Percentiles rank a stretch among this genome's conserved stretches.
Evolutionary conservation across 2,888 invertebrate species (phyloP).

Genomic region (Anagyrus pseudococci): DNA sequence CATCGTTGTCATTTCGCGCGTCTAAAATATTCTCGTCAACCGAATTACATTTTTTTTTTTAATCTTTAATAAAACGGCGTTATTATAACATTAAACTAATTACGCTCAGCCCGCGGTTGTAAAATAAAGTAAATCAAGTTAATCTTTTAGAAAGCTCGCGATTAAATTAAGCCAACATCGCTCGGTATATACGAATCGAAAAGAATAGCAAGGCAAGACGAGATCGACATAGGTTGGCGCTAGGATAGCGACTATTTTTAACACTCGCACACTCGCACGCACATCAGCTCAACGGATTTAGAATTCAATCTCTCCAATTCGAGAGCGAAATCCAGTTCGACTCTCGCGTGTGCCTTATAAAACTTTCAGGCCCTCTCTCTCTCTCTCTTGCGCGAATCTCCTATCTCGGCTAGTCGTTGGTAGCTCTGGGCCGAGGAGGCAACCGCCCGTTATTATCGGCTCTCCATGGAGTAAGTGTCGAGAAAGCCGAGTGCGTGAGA

Average conservation of each 20-base stretch:
- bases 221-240: constrained; percentile 31
- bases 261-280: background rate
- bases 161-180: too few species aligned
- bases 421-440: too few species aligned
- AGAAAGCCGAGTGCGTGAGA: constrained; percentile 2
- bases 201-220: constrained; percentile 4
- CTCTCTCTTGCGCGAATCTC: background rate
- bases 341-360: constrained; percentile 26
- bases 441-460: constrained; percentile 32
- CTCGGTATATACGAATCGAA: too few species aligned
- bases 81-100: too few species aligned
- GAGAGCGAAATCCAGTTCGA: background rate
- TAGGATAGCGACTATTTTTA: too few species aligned
- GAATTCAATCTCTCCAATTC: constrained; percentile 23
- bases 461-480: constrained; percentile 19
- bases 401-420: constrained; percentile 4
- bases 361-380: constrained; percentile 24
- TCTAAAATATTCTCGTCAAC: too few species aligned
- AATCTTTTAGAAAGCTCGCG: too few species aligned
- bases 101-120: too few species aligned
- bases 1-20: too few species aligned
- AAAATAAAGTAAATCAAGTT: too few species aligned
- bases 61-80: too few species aligned
- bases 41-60: too few species aligned
- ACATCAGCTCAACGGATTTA: background rate